A percentile compares a stretch with the other conserved stretches of the same genome.
Evolutionary conservation across 2,797 vertebrate species (phyloP).

Genomic region (Spinus pinus): DNA sequence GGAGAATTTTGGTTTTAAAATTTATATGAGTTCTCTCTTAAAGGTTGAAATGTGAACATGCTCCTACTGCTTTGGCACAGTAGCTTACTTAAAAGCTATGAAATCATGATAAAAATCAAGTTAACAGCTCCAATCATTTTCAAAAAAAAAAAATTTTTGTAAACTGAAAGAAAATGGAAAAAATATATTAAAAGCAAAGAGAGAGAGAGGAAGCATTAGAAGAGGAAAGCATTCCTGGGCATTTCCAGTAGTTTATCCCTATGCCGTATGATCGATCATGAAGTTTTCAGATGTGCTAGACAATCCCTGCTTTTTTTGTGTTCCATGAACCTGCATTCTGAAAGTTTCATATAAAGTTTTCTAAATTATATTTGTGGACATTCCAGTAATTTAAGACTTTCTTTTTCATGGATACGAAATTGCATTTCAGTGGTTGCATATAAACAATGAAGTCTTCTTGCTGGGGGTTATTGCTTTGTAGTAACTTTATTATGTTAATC

Average conservation of each 20-base stretch:
- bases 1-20: constrained; percentile 9
- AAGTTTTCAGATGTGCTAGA: background rate
- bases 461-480: background rate
- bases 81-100: background rate
- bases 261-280: background rate
- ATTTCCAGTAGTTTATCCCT: background rate
- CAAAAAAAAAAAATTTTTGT: background rate
- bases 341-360: background rate
- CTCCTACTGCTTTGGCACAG: background rate
- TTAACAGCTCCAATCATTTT: background rate
- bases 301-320: background rate
- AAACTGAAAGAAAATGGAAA: background rate
- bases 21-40: background rate
- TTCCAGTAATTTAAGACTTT: background rate
- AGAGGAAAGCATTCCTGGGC: background rate
- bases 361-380: background rate
- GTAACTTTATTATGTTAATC: background rate
- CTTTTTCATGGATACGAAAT: background rate
- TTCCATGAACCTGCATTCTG: background rate
- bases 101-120: background rate
- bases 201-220: background rate
- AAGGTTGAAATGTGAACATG: background rate
- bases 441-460: background rate
- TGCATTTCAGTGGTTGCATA: background rate
- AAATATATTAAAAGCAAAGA: background rate